These are phyloP conservation scores for Tetramorium parvispinum DNA, from an alignment of 1,140 invertebrate species.

Conservation along the genomic window DNA sequence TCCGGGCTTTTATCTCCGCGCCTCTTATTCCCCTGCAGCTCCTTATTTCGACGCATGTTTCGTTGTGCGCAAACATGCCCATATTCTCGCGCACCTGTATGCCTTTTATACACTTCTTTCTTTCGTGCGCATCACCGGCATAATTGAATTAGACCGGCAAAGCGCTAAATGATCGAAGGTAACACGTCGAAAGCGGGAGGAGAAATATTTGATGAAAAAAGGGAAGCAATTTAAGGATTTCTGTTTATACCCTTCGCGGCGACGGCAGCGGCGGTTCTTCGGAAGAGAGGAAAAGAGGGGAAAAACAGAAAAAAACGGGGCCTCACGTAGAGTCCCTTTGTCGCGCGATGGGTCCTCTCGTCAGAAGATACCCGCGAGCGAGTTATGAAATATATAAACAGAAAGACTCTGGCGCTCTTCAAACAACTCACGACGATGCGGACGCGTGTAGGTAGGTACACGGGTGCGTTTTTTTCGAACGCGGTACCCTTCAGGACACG, in stretches of 20 bases:
- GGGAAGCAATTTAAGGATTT: slow-evolving; percentile 65
- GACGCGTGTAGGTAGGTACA: slow-evolving; percentile 36
- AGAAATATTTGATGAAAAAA: slow-evolving; percentile 46
- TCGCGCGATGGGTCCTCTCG: slow-evolving; percentile 63
- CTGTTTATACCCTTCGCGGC: slow-evolving; percentile 57
- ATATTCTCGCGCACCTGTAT: slow-evolving; percentile 13
- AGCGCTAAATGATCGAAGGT: slow-evolving; percentile 68
- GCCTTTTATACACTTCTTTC: slow-evolving; percentile 37
- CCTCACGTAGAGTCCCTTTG: slow-evolving; percentile 58
- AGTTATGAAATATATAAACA: slow-evolving; percentile 83
- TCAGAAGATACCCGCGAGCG: slow-evolving; percentile 69
- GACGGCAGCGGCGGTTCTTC: slow-evolving; percentile 7
- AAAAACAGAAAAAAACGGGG: slow-evolving; percentile 19
- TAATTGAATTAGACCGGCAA: slow-evolving; percentile 71
- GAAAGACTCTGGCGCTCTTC: slow-evolving; percentile 70
- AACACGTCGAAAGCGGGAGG: not conserved
- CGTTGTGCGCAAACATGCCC: slow-evolving; percentile 13
- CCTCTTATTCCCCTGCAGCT: not conserved
- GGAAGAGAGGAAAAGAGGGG: not conserved
- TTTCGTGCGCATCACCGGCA: slow-evolving; percentile 50
- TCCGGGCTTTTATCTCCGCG: slow-evolving; percentile 45
- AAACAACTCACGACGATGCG: slow-evolving; percentile 74
- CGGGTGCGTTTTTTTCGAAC: slow-evolving; percentile 24
- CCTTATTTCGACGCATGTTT: slow-evolving; percentile 22
- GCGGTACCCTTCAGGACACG: slow-evolving; percentile 42